Conservation (phyloP, 2,797 vertebrate genomes). For the Cyprinella venusta region DNA sequence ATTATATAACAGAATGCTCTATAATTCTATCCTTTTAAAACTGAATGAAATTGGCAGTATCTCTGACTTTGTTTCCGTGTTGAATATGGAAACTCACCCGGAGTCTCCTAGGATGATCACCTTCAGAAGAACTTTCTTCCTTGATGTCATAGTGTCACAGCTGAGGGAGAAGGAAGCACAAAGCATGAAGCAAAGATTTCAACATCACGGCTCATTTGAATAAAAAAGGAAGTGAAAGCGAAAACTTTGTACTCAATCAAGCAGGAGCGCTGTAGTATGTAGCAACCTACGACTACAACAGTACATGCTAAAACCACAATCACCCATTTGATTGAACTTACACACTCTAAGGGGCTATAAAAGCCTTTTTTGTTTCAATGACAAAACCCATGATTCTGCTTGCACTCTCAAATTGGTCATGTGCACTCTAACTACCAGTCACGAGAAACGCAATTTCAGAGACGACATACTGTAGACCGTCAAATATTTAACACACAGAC, state of each 20-base stretch:
- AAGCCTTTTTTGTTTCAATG: constrained; percentile 43
- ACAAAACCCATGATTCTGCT: constrained; percentile 47
- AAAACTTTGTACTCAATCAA: neutral
- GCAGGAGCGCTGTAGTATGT: neutral
- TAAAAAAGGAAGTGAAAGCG: constrained; percentile 40
- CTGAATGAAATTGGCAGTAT: neutral
- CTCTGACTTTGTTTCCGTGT: neutral
- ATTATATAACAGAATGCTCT: neutral
- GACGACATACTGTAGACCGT: neutral
- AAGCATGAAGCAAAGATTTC: constrained; percentile 21
- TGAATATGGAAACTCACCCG: constrained; percentile 83
- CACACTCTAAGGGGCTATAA: constrained; percentile 20
- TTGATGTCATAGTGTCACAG: constrained; percentile 93
- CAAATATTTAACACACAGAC: constrained; percentile 12
- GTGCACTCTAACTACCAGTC: constrained; percentile 52
- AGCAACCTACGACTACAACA: neutral
- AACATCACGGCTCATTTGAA: neutral
- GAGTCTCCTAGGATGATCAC: constrained; percentile 99
- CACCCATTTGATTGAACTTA: constrained; percentile 8
- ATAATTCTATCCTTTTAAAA: too few species aligned
- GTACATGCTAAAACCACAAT: neutral
- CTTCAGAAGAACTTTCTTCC: constrained; percentile 99
- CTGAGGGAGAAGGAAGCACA: constrained; percentile 67
- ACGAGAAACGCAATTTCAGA: constrained; percentile 45
- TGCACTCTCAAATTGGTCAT: constrained; percentile 55